Evolutionary conservation across 2,113 vertebrate genomes (phyloP), one percentile per base, ranked within the genome.

Genomic region (Bagarius yarrelli): DNA sequence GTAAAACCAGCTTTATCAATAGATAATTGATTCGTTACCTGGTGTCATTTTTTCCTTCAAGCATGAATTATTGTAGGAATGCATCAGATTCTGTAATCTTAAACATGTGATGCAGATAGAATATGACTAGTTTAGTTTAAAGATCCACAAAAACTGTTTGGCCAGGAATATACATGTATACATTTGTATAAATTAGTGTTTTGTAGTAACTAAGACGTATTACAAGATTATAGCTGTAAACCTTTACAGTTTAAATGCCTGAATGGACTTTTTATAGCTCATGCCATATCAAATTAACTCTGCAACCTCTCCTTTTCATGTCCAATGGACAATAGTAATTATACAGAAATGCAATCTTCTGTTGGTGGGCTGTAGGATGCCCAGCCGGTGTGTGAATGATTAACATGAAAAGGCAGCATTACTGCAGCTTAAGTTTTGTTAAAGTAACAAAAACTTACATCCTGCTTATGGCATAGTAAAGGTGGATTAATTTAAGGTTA

Each of bases 151-250:
- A 57, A 71, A 18, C n/a, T 76, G 36, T 71, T 36, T 56, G 57
- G 36, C 71, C 40, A 69, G 60, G 59, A 70, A 21, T 30, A 25
- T 57, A 66, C 80, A 80, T 55, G 47, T 60, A 60, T 57, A 36
- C 69, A 70, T 85, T 74, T 82, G 80, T 85, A 64, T 63, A 81
- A 59, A 79, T 78, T 66, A 76, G 32, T 71, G 56, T 79, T 82
- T 75, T 85, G 72, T 79, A 79, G 80, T 67, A 63, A 85, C 75
- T 84, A 84, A 84, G 79, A 59, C 56, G 81, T 84, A 64, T 78
- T 78, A 64, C 4, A 27, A 70, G 77, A 71, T 79, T 56, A 32
- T 40, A 75, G 47, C 67, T 56, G 69, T 79, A n/a, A 30, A 61
- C n/a, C n/a, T n/a, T n/a, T 52, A 55, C 72, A 64, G 23, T 71